Conservation (phyloP, 2,797 vertebrate genomes). For the Pygocentrus nattereri region DNA sequence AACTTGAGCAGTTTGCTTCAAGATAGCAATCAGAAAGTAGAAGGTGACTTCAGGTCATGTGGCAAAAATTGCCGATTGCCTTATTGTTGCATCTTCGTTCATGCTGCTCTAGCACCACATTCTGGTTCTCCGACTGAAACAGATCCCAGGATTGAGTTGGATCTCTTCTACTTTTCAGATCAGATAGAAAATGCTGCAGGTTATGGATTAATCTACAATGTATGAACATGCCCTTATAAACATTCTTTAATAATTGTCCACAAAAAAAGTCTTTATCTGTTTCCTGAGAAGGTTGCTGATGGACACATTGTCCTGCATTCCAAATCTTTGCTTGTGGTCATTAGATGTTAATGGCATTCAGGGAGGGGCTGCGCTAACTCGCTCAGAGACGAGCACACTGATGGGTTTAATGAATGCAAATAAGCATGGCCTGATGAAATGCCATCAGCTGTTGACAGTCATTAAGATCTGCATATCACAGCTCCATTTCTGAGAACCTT, state of each 20-base stretch:
- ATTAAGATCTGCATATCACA: slow-evolving; percentile 71
- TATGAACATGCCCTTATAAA: slow-evolving; percentile 30
- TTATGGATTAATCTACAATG: slow-evolving; percentile 19
- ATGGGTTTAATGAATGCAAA: slow-evolving; percentile 67
- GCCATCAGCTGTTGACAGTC: slow-evolving; percentile 70
- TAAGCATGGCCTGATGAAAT: slow-evolving; percentile 65
- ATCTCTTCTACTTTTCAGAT: slow-evolving; percentile 9
- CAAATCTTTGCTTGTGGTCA: slow-evolving; percentile 29
- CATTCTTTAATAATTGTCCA: slow-evolving; percentile 38
- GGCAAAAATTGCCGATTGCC: neutral
- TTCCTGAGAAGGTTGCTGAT: slow-evolving; percentile 33
- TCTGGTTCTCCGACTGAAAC: slow-evolving; percentile 12
- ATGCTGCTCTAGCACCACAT: neutral
- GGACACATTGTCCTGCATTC: slow-evolving; percentile 13
- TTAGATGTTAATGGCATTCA: slow-evolving; percentile 39
- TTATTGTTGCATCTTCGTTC: neutral
- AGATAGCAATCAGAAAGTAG: neutral
- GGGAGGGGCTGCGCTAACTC: slow-evolving; percentile 46
- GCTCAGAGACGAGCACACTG: slow-evolving; percentile 42
- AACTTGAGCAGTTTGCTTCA: too few species aligned
- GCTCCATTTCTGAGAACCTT: slow-evolving; percentile 63
- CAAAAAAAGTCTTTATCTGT: slow-evolving; percentile 39
- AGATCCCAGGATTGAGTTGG: neutral
- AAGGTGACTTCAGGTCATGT: neutral
- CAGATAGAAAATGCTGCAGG: neutral